Conservation (phyloP, 2,113 vertebrate genomes). For the Hepsetus odoe region DNA sequence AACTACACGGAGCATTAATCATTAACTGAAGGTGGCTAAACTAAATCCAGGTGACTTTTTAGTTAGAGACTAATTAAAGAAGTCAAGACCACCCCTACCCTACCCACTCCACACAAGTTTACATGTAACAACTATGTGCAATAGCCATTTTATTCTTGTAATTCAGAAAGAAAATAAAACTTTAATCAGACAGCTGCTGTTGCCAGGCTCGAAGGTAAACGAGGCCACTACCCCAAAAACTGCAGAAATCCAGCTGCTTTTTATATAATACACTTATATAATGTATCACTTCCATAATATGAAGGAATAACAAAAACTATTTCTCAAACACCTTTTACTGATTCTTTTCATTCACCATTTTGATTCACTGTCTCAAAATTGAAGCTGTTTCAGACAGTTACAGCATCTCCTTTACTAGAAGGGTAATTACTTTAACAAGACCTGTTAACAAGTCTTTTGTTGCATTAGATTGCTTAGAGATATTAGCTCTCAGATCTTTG, state of each 20-base stretch:
- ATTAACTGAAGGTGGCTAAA: constrained; percentile 16
- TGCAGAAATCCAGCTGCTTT: not conserved
- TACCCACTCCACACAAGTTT: not conserved
- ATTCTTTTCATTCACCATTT: not conserved
- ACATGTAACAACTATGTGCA: constrained; percentile 6
- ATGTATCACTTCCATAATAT: not conserved
- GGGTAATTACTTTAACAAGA: not conserved
- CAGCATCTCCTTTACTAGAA: not conserved
- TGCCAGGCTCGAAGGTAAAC: constrained; percentile 29
- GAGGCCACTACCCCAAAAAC: constrained; percentile 2
- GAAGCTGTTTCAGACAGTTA: not conserved
- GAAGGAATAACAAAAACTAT: too few species aligned
- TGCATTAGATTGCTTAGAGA: not conserved
- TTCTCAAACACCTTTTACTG: too few species aligned
- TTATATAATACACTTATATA: not conserved
- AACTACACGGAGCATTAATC: not conserved
- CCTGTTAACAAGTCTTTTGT: not conserved
- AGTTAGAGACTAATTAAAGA: constrained; percentile 8
- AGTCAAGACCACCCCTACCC: not conserved
- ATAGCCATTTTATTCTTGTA: too few species aligned
- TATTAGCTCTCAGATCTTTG: not conserved
- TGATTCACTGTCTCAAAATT: not conserved
- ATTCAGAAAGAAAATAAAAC: constrained; percentile 72
- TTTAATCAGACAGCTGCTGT: constrained; percentile 59
- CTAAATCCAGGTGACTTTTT: not conserved